Percentiles rank a stretch among this genome's conserved stretches.
These are phyloP conservation scores for Motacilla tschutschensis DNA, from an alignment of 2,113 vertebrate species.

Conservation along the genomic window DNA sequence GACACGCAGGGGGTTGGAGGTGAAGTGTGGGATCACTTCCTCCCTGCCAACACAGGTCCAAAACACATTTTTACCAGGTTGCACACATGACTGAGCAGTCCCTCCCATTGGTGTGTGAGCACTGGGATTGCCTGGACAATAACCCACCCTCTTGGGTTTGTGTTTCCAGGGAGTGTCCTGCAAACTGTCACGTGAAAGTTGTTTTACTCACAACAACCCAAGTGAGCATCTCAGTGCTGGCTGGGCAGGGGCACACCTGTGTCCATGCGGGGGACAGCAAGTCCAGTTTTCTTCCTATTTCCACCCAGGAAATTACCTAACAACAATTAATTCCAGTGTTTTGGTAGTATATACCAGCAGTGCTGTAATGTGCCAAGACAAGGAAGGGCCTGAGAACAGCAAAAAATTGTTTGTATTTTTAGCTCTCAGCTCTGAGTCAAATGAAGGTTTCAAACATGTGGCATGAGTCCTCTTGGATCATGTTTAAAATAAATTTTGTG, in stretches of 20 bases:
- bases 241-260: not conserved
- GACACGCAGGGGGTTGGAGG: rapidly evolving
- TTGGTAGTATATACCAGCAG: not conserved
- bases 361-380: not conserved
- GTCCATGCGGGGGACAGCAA: not conserved
- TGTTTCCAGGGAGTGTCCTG: not conserved
- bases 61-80: not conserved
- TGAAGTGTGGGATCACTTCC: not conserved
- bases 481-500: conserved; percentile 22
- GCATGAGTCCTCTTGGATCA: conserved; percentile 26
- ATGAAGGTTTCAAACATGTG: conserved; percentile 11
- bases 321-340: not conserved
- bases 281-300: not conserved
- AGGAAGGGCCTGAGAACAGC: not conserved
- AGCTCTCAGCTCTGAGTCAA: conserved; percentile 24
- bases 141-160: not conserved
- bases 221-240: not conserved
- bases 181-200: not conserved
- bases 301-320: not conserved
- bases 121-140: not conserved
- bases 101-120: rapidly evolving
- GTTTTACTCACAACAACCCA: not conserved
- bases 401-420: conserved; percentile 26
- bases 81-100: not conserved
- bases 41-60: rapidly evolving